Evolutionary conservation across 2,888 invertebrate species (phyloP), one percentile per base, ranked within the genome.

Genomic region (Hybos culiciformis): DNA sequence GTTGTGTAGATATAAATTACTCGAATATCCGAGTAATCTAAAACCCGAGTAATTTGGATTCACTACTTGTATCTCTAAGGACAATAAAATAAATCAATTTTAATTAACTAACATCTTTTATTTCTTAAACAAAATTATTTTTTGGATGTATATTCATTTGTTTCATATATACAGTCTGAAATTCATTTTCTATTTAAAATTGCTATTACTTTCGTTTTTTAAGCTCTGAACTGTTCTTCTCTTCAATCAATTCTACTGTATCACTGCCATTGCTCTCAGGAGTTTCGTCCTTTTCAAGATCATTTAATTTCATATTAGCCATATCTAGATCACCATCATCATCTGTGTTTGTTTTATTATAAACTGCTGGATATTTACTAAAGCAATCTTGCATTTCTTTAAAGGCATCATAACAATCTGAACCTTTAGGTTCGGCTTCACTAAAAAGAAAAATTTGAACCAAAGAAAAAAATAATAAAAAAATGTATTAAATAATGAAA

Each of bases 321-420:
- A 5, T 53, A 34, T 60, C 50, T n/a, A 65, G 66, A 15, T 75
- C 68, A 5, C 60, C 62, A 29, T 74, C 75, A 46, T 77, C 78
- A 44, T 75, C 74, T 32, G 74, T 73, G n/a, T 75, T 71, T 41
- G 77, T 74, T 60, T 80, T 78, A 57, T 80, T 80, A 60, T 93
- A 93, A 20, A 93, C 71, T 19, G 81, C 77, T 5, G 93, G 93
- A 69, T 81, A 93, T 50, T 80, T 70, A 34, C 79, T 70, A 83
- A 94, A 92, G 61, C 94, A 96, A 23, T 77, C 74, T 60, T 90
- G 88, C 92, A 94, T 93, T 41, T 76, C 76, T 59, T 82, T 81
- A 66, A 94, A 94, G 53, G 82, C 76, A 49, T 91, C 86, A 58
- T 83, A 84, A 66, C 96, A 96, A 57, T 96, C 91, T 37, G 84